Base-by-base conservation (phyloP, 2,888 invertebrate species). In the Clostera curtula region DNA sequence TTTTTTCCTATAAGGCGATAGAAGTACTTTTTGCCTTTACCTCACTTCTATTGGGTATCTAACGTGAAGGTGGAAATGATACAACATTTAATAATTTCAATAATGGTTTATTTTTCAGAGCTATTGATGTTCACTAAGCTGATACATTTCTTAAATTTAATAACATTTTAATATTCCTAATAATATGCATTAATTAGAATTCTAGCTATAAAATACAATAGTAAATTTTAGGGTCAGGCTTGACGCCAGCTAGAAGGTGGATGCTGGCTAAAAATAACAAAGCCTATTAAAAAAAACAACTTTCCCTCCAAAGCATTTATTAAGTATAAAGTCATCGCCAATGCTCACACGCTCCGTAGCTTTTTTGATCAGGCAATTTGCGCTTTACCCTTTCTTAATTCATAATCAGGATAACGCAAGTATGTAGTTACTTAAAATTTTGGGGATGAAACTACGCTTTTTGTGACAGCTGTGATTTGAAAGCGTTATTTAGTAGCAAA, bases 61-160 rank as follows among this genome's bases (percentile, higher is more conserved):
- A 8, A 18, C 3, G 33, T 40, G 45, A 49, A 48, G 50, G 40
- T 49, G 41, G 55, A 61, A 74, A 73, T 56, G 73, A 75, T 70
- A 77, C 74, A 71, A 73, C 74, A 76, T 73, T 75, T 66, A 76
- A 72, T 82, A 82, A 79, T 82, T 82, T 83, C 61, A 75, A 82
- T 83, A 82, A 82, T 82, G 82, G 76, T 79, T 80, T 61, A 74
- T 75, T 77, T 71, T 59, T 66, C 76, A 70, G 79, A 83, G 83
- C 83, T 83, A 83, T 83, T 83, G 83, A 82, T 83, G 79, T 82
- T 83, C 63, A 76, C 83, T 83, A 83, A 83, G 83, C 83, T 75
- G 82, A 82, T 82, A 83, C 83, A 82, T 71, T 82, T 72, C 79
- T 82, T 82, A 79, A 56, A 64, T 71, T 62, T 72, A 73, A 76